Evolutionary conservation across 1,140 invertebrate genomes (phyloP).

Genomic region (Drosophila setifemur): DNA sequence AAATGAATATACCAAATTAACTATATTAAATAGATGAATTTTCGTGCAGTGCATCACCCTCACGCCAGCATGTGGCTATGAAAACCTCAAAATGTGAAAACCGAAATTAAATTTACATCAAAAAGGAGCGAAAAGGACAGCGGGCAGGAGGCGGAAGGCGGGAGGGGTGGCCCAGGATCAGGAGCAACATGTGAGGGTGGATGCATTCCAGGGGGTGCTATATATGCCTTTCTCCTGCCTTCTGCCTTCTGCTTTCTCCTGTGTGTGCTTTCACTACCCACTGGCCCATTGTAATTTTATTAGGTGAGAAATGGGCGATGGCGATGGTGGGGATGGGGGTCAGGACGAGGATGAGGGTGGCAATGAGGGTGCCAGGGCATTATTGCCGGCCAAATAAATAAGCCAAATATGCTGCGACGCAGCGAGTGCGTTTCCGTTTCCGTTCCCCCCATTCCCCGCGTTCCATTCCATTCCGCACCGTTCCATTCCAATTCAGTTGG

Average conservation of each 20-base stretch:
- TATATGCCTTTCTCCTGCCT: too few species aligned
- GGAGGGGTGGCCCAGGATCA: not conserved
- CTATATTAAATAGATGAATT: not conserved
- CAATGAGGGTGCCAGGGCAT: not conserved
- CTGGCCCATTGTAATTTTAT: constrained; percentile 71
- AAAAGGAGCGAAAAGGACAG: constrained; percentile 45
- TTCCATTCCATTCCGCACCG: constrained; percentile 3
- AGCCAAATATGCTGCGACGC: constrained; percentile 56
- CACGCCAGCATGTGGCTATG: constrained; percentile 28
- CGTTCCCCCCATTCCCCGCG: not conserved
- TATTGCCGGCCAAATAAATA: constrained; percentile 52
- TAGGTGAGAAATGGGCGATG: constrained; percentile 67
- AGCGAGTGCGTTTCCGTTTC: constrained; percentile 49
- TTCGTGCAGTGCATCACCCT: not conserved
- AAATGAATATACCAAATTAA: not conserved
- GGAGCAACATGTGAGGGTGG: constrained; percentile 47
- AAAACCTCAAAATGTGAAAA: constrained; percentile 76
- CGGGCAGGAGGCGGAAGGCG: not conserved
- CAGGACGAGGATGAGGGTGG: too few species aligned
- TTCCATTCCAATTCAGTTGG: constrained; percentile 23
- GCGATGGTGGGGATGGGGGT: too few species aligned
- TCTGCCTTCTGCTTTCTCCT: too few species aligned
- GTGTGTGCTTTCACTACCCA: not conserved
- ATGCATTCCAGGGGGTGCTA: not conserved
- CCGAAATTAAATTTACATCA: constrained; percentile 79